Conservation (phyloP, 1,140 invertebrate species). For the Apis cerana region DNA sequence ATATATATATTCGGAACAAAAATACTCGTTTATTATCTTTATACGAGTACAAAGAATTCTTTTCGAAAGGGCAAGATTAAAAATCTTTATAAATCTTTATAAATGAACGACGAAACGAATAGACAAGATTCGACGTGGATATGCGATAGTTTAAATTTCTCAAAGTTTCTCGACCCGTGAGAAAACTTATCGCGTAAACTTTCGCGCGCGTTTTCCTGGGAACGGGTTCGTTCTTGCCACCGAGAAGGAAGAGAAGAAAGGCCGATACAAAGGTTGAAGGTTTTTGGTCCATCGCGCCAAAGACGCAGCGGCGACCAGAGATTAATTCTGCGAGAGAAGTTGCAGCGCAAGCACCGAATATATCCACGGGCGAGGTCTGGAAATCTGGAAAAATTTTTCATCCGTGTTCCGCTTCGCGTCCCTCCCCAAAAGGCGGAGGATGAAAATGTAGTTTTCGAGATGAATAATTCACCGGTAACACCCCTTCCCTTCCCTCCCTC, state of each 20-base stretch:
- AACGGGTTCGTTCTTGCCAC: neutral
- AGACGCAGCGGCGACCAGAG: constrained; percentile 10
- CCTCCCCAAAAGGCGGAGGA: neutral
- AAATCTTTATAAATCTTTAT: no score
- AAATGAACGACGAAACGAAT: no score
- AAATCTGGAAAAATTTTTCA: constrained; percentile 46
- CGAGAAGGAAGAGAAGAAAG: constrained; percentile 23
- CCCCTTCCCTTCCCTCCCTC: neutral
- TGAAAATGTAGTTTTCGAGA: neutral
- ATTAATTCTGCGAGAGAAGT: constrained; percentile 40
- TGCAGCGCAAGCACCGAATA: neutral
- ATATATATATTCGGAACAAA: no score
- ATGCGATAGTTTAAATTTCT: neutral
- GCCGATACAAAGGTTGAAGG: neutral
- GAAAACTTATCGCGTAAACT: neutral
- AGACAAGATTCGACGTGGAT: neutral
- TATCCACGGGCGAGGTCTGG: neutral
- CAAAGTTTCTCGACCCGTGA: no score
- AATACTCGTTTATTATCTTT: no score
- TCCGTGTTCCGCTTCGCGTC: neutral
- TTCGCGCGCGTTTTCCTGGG: neutral
- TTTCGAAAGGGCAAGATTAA: no score
- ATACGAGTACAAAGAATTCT: no score
- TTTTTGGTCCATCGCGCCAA: constrained; percentile 13
- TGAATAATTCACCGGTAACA: constrained; percentile 23